Base-by-base conservation (phyloP, 2,797 vertebrate genomes). In the Crypturellus tataupa region DNA sequence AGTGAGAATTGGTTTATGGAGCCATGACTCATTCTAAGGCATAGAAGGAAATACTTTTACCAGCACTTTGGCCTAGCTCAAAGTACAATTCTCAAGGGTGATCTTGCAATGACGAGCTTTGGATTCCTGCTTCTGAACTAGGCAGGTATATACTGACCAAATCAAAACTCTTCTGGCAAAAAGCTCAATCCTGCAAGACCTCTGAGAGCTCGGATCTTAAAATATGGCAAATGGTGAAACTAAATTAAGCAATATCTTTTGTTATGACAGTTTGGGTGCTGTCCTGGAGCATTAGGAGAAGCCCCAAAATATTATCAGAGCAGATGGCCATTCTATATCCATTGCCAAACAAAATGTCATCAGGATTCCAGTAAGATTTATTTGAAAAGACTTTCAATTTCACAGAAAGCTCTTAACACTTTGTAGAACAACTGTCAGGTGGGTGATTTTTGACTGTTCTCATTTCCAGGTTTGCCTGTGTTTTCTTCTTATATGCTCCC, bases 311-410 rank as follows among this genome's bases (percentile, higher is more conserved):
- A 31, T 2, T 59, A 15, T 29, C 4, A 0, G 31, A 84, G 25
- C 40, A 90, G 60, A 65, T 83, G 53, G 37, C 64, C 62, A 9
- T 27, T 56, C 47, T 27, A 2, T 13, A 31, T 47, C 35, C 3
- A 0, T 13, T 84, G 80, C 70, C 90, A 91, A 92, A 83, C 0
- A 76, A 95, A 95, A 72, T 67, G 27, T 85, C 83, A 80, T 85
- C 12, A 62, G 15, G 8, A 72, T 7, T 80, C 25, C 33, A 23
- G 51, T 83, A 87, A 64, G 44, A 39, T 60, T 94, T 96, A 73
- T 71, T 77, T 70, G 67, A 94, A 88, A 44, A 10, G 8, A 63
- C 25, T 86, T 84, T 94, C 80, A 17, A 55, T 0, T 1, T 65
- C 31, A 56, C n/a, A 40, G 70, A 37, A 90, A 72, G 2, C 0